Conservation (phyloP, 2,113 vertebrate genomes). For the Puffinus mauretanicus region DNA sequence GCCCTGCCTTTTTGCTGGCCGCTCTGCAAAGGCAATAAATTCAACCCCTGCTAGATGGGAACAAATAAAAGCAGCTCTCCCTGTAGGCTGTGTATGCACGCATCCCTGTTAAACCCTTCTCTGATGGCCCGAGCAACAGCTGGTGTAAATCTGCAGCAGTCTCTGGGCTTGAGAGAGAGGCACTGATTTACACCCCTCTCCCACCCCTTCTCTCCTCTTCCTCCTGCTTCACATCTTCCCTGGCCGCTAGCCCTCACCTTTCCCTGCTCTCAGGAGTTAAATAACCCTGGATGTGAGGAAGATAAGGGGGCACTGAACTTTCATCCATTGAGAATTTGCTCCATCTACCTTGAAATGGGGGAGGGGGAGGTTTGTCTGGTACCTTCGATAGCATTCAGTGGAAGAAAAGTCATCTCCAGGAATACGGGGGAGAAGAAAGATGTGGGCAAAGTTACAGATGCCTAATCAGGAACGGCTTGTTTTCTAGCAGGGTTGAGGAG, state of each 20-base stretch:
- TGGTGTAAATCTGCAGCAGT: constrained; percentile 1
- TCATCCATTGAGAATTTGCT: not conserved
- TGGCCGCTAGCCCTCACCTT: not conserved
- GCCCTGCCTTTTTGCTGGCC: not conserved
- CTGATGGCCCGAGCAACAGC: constrained; percentile 4
- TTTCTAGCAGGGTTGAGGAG: not conserved
- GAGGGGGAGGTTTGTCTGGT: not conserved
- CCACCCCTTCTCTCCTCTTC: not conserved
- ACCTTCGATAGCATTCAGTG: not conserved
- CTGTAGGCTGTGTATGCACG: not conserved
- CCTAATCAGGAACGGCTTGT: not conserved
- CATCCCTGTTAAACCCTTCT: constrained; percentile 9
- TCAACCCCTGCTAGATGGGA: not conserved
- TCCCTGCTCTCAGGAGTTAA: not conserved
- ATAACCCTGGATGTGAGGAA: not conserved
- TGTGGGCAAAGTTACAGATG: not conserved
- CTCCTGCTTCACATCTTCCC: not conserved
- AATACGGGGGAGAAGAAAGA: not conserved
- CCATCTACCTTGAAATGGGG: not conserved
- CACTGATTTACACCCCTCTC: not conserved
- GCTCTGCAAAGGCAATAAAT: constrained; percentile 28
- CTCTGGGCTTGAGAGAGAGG: not conserved
- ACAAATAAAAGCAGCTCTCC: constrained; percentile 47
- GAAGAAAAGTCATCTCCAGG: not conserved
- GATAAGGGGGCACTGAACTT: not conserved